These are phyloP conservation scores for Cryptotis parvus DNA, from an alignment of 2,113 vertebrate species.

Conservation along the genomic window DNA sequence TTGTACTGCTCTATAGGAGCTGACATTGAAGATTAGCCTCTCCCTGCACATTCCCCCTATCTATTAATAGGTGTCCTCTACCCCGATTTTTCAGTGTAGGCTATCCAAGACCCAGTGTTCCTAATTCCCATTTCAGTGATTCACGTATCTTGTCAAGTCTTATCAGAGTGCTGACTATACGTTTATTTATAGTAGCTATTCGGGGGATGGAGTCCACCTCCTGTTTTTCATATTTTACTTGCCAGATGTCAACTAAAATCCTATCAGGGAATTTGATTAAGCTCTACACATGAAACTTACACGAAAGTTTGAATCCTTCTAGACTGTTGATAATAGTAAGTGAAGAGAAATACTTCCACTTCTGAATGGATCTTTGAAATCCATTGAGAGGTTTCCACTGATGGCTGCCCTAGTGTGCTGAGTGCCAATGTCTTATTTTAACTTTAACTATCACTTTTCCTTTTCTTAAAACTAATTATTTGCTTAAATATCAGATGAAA, in stretches of 20 bases:
- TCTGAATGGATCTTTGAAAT: not conserved
- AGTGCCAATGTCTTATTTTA: not conserved
- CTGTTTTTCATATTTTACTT: not conserved
- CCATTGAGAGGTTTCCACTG: not conserved
- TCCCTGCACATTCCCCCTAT: too few species aligned
- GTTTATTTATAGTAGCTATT: not conserved
- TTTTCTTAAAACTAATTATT: not conserved
- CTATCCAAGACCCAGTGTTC: too few species aligned
- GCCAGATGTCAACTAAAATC: not conserved
- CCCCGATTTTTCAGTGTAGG: too few species aligned
- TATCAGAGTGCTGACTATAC: not conserved
- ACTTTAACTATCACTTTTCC: not conserved
- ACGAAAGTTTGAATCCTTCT: not conserved
- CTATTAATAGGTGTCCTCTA: too few species aligned
- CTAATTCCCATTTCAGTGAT: too few species aligned
- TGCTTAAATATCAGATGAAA: not conserved
- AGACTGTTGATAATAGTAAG: not conserved
- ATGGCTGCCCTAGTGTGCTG: not conserved
- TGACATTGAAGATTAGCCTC: too few species aligned
- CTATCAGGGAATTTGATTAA: not conserved
- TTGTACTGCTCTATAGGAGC: too few species aligned
- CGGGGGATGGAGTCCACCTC: not conserved
- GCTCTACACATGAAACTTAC: not conserved
- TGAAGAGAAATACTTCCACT: not conserved
- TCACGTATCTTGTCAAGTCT: too few species aligned